Evolutionary conservation across 2,797 vertebrate species (phyloP).

Genomic region (Sebastes diaconus): DNA sequence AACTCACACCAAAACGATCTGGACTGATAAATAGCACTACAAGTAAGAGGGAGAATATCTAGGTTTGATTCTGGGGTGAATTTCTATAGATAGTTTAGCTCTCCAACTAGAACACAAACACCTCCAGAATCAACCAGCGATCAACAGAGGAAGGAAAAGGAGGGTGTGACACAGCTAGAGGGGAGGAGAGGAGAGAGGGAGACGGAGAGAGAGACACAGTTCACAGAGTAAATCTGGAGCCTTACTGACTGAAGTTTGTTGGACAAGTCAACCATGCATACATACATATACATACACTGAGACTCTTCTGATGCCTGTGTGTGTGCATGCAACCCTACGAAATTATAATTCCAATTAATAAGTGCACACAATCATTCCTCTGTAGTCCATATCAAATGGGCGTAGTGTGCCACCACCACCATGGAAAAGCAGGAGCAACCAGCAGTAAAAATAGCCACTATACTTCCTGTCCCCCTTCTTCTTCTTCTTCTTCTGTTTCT

Average conservation of each 20-base stretch:
- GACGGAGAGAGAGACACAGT: background rate
- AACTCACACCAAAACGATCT: too few relatives aligned
- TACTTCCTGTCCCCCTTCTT: constrained; percentile 65
- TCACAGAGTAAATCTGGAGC: background rate
- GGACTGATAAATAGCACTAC: too few relatives aligned
- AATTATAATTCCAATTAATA: constrained; percentile 8
- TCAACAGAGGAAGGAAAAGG: constrained; percentile 27
- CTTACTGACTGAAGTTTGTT: background rate
- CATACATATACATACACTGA: background rate
- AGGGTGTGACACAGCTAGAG: background rate
- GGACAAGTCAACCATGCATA: background rate
- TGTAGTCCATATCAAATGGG: constrained; percentile 58
- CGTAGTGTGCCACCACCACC: constrained; percentile 30
- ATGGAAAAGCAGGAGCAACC: constrained; percentile 53
- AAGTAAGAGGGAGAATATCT: too few relatives aligned
- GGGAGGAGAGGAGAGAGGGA: background rate
- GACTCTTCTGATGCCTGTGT: background rate
- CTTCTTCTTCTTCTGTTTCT: constrained; percentile 20
- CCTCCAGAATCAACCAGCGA: background rate
- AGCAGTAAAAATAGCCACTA: constrained; percentile 73
- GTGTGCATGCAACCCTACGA: constrained; percentile 8
- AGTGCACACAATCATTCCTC: constrained; percentile 47
- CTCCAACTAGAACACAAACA: background rate
- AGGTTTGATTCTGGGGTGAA: too few relatives aligned
- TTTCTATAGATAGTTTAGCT: background rate